Conservation (phyloP, 1,140 invertebrate genomes). For the Geopemphigus sp. region DNA sequence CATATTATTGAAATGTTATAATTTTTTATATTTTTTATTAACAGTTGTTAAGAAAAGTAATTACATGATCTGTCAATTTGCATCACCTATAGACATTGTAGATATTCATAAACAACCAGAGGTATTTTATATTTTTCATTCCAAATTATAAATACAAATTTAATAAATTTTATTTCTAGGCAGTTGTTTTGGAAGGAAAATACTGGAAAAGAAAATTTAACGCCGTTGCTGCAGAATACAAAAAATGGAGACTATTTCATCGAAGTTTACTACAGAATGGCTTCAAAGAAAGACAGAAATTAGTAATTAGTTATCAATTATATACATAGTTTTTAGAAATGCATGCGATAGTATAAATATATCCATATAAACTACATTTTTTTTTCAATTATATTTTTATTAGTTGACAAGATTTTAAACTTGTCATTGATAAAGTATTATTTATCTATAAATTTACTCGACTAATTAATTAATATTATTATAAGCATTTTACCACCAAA, state of each 20-base stretch:
- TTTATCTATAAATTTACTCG: neutral
- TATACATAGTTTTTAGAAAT: slow-evolving; percentile 51
- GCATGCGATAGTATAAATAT: neutral
- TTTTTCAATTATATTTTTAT: neutral
- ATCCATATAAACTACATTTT: neutral
- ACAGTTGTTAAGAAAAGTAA: slow-evolving; percentile 89
- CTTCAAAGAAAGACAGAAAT: slow-evolving; percentile 71
- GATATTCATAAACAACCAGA: slow-evolving; percentile 94
- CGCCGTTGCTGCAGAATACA: slow-evolving; percentile 97
- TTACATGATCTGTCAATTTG: slow-evolving; percentile 91
- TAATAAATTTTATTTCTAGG: slow-evolving; percentile 59
- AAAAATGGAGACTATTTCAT: slow-evolving; percentile 98
- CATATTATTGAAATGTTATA: too few relatives aligned
- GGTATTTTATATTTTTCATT: slow-evolving; percentile 62
- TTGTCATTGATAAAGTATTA: neutral
- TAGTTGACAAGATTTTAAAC: too few relatives aligned
- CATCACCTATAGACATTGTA: slow-evolving; percentile 82
- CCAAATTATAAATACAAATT: slow-evolving; percentile 32
- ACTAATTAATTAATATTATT: neutral
- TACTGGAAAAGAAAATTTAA: slow-evolving; percentile 98
- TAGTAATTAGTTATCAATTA: slow-evolving; percentile 60
- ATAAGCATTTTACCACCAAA: neutral
- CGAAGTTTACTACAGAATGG: slow-evolving; percentile 76
- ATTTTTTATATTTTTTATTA: slow-evolving; percentile 54
- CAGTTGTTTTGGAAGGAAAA: slow-evolving; percentile 93